Percentiles rank a stretch among this genome's conserved stretches.
phyloP scores from a whole-genome alignment of 1,140 invertebrate genomes.

The Branchinecta lindahli region DNA sequence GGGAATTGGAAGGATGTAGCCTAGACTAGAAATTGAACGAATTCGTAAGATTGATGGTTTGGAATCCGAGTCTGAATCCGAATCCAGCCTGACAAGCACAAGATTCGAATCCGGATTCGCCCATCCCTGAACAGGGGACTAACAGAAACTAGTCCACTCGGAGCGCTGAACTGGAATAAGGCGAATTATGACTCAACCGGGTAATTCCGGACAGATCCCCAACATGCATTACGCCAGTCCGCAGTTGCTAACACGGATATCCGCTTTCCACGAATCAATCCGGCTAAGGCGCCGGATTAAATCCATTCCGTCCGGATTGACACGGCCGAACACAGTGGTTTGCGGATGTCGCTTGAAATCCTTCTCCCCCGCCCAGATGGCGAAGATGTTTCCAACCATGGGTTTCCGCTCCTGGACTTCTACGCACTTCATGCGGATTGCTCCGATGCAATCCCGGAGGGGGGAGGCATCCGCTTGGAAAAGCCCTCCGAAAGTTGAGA shows the following conservation, averaged over 20 bases:
- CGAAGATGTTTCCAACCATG: not conserved
- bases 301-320: not conserved
- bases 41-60: too few species aligned
- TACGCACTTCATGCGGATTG: not conserved
- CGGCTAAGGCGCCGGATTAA: not conserved
- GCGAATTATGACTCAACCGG: too few species aligned
- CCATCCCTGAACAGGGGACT: too few species aligned
- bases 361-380: not conserved
- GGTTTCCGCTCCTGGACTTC: not conserved
- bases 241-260: not conserved
- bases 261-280: not conserved
- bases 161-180: too few species aligned
- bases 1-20: too few species aligned
- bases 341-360: not conserved
- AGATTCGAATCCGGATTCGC: too few species aligned
- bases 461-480: not conserved
- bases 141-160: too few species aligned
- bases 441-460: not conserved
- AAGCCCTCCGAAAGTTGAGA: not conserved
- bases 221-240: not conserved
- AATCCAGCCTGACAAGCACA: too few species aligned
- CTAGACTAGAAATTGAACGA: too few species aligned
- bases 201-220: too few species aligned
- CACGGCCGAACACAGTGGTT: not conserved
- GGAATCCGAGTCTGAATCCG: too few species aligned